Base-by-base conservation (phyloP, 2,888 invertebrate genomes). In the Anarsia innoxiella region DNA sequence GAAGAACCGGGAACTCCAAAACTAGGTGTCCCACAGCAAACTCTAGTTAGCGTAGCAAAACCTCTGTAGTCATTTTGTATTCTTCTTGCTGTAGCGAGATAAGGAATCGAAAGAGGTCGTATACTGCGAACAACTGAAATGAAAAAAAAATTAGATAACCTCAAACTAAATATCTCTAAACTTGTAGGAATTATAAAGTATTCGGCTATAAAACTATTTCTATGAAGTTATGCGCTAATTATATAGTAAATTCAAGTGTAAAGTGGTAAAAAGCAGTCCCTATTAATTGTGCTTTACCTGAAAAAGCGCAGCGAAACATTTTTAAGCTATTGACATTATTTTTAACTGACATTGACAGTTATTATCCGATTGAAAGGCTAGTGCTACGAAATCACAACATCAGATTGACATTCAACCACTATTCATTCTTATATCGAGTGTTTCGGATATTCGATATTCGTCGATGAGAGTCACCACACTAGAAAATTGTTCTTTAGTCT, bases 251-350 rank as follows among this genome's bases (percentile, higher is more conserved):
- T 26, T 19, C 19, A n/a, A 25, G 25, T 25, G 5, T 3, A 25
- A 25, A 25, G n/a, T n/a, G n/a, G 25, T n/a, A n/a, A 25, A 25
- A 25, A n/a, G n/a, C n/a, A n/a, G n/a, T n/a, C n/a, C n/a, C n/a
- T n/a, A n/a, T n/a, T 19, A 28, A 31, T n/a, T 23, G 23, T 29
- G 23, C 42, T 46, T 59, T 58, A 80, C 78, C 66, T 49, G 78
- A 77, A 68, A 74, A 52, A 47, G 61, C 60, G 44, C 55, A 57
- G 36, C 86, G 66, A 59, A 79, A 67, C 80, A 76, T 72, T 66
- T 56, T 37, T n/a, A 47, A 45, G 49, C 40, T 39, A 12, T 47
- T 31, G 35, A 36, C 31, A 40, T 30, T 40, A 12, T 12, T 34
- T 42, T 44, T 26, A n/a, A n/a, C n/a, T n/a, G n/a, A n/a, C n/a